Evolutionary conservation across 1,140 invertebrate species (phyloP).

Genomic region (Oscheius sp.): DNA sequence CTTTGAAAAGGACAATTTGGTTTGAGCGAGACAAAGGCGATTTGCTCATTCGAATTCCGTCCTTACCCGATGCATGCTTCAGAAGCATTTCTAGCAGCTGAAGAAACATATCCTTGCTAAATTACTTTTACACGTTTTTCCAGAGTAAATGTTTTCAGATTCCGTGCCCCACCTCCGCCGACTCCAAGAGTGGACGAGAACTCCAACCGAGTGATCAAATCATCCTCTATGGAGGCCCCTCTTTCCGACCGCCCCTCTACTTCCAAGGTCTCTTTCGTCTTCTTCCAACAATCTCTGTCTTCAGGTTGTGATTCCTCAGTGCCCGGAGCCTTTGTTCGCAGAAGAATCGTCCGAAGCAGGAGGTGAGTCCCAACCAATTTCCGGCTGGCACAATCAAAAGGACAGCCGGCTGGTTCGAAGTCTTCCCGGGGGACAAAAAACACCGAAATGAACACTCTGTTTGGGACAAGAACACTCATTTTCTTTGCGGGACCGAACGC

Average conservation of each 20-base stretch:
- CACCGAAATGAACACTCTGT: not conserved
- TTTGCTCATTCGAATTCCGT: too few species aligned
- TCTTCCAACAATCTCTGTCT: not conserved
- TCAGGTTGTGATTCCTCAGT: slow-evolving; percentile 25
- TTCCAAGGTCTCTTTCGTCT: slow-evolving; percentile 3
- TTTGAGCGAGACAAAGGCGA: too few species aligned
- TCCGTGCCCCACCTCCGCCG: slow-evolving; percentile 18
- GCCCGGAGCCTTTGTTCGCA: slow-evolving; percentile 1
- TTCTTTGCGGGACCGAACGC: not conserved
- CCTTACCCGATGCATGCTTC: too few species aligned
- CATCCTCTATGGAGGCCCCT: slow-evolving; percentile 28
- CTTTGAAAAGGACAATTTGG: too few species aligned
- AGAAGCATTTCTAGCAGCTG: too few species aligned
- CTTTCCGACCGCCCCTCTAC: slow-evolving; percentile 4
- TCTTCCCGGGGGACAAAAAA: not conserved
- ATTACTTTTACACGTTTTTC: too few species aligned
- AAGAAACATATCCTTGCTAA: too few species aligned
- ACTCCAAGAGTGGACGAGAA: slow-evolving; percentile 29
- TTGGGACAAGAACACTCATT: not conserved
- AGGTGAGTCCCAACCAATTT: not conserved
- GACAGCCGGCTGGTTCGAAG: not conserved
- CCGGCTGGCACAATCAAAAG: not conserved
- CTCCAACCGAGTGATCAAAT: slow-evolving; percentile 32
- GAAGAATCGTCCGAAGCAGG: not conserved
- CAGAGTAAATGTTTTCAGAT: slow-evolving; percentile 19